Conservation (phyloP, 2,113 vertebrate genomes). For the Capreolus pygargus region DNA sequence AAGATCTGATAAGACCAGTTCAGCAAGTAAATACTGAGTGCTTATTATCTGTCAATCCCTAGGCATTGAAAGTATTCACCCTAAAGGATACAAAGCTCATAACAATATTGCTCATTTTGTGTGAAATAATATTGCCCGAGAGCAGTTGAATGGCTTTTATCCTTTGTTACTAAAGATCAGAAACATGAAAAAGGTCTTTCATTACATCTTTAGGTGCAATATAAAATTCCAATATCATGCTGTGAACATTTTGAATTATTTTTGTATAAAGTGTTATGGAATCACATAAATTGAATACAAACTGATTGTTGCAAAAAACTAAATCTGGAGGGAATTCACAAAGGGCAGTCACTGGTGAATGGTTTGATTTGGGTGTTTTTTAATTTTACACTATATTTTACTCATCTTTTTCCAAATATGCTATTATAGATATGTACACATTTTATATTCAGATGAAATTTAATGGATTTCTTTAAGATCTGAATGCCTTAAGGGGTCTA, state of each 20-base stretch:
- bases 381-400: neutral
- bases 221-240: neutral
- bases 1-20: neutral
- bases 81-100: neutral
- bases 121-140: neutral
- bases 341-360: neutral
- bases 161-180: neutral
- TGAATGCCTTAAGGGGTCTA: neutral
- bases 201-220: neutral
- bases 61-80: neutral
- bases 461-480: neutral
- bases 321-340: neutral
- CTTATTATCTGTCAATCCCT: neutral
- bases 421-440: neutral
- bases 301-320: neutral
- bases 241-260: neutral
- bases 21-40: neutral
- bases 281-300: neutral
- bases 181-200: neutral
- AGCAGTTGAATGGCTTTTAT: neutral
- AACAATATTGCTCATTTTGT: neutral
- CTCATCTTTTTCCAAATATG: slow-evolving; percentile 14
- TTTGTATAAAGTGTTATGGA: neutral
- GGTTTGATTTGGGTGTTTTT: neutral
- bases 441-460: neutral